Evolutionary conservation across 2,888 invertebrate species (phyloP), one percentile per base, ranked within the genome.

Genomic region (Cistogaster globosa): DNA sequence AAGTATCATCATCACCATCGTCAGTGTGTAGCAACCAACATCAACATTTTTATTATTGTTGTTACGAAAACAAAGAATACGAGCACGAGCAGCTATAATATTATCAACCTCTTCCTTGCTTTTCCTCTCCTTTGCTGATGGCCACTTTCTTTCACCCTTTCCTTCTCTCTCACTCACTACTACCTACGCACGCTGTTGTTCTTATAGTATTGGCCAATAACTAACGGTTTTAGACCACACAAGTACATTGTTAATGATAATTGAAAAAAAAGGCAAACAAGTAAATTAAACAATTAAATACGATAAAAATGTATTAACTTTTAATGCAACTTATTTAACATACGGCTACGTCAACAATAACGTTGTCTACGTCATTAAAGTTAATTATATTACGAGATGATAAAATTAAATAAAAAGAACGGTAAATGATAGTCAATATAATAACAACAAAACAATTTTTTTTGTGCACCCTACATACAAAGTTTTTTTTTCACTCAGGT

Each of bases 1-100:
- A 53, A 84, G 65, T 48, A 77, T 63, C 72, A 67, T 53, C 71
- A 77, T 76, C n/a, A 45, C 26, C 36, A 67, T 42, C 60, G 42
- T 26, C 2, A 42, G 42, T 12, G 42, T 42, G 12, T 11, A 42
- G 42, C 11, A n/a, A 62, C 45, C 62, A 68, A 38, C 68, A 74
- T 12, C 53, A 69, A 62, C 42, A 22, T 62, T 69, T 67, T 78
- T 69, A 20, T 45, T 69, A 42, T 72, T 79, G n/a, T 57, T 71
- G 57, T 58, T 65, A 36, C 16, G 42, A 68, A 38, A 22, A 22
- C 20, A 71, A 71, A 53, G 38, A 9, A 68, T 68, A 60, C 58
- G 36, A 32, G 32, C 6, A 26, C 8, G 32, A 53, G 26, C 32
- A 53, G 26, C 32, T 51, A 68, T 51, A 51, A 58, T 60, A 62